A percentile compares a stretch with the other conserved stretches of the same genome.
Evolutionary conservation across 2,888 invertebrate genomes (phyloP).

Genomic region (Serripes groenlandicus): DNA sequence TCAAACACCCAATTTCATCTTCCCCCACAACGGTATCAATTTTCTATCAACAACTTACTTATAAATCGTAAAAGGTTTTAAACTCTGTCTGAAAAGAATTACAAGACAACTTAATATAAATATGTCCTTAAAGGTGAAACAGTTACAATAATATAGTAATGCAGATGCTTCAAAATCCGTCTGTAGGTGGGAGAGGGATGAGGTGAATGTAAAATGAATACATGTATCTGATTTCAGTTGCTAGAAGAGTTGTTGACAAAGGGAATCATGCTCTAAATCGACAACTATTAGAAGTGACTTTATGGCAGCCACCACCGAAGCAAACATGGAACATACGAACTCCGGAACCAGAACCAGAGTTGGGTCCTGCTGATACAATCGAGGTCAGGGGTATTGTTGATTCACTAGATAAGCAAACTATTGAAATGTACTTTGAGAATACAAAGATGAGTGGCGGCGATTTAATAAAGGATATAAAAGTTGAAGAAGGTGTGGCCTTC

Average conservation of each 20-base stretch:
- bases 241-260: slow-evolving; percentile 31
- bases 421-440: slow-evolving; percentile 64
- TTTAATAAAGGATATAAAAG: slow-evolving; percentile 28
- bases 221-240: slow-evolving; percentile 29
- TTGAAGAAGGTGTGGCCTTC: slow-evolving; percentile 18
- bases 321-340: not conserved
- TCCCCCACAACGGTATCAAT: too few species aligned
- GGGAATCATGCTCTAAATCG: slow-evolving; percentile 21
- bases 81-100: too few species aligned
- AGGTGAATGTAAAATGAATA: too few species aligned
- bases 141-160: too few species aligned
- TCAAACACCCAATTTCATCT: too few species aligned
- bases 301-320: slow-evolving; percentile 27
- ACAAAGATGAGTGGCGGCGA: slow-evolving; percentile 52
- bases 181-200: too few species aligned
- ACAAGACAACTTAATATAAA: too few species aligned
- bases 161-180: too few species aligned
- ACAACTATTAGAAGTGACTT: slow-evolving; percentile 12
- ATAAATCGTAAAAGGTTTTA: too few species aligned
- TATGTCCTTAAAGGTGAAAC: too few species aligned
- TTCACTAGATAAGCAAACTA: not conserved
- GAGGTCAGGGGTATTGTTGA: not conserved
- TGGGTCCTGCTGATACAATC: not conserved
- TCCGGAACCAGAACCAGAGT: not conserved
- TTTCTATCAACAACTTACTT: too few species aligned